These are phyloP conservation scores for Zosterops pallidus DNA, from an alignment of 2,113 vertebrate species.

Conservation along the genomic window DNA sequence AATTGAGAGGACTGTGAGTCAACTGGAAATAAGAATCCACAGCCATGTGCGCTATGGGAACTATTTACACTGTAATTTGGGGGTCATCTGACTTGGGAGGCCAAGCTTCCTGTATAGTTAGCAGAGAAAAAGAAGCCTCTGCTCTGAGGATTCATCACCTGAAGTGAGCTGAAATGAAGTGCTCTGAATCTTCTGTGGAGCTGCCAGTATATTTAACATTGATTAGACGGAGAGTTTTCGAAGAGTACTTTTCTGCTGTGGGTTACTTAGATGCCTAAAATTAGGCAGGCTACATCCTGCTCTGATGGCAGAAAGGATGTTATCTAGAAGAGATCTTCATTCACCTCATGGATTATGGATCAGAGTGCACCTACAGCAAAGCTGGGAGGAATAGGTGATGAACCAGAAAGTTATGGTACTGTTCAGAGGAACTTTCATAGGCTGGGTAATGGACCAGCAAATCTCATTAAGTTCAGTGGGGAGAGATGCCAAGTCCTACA, in stretches of 20 bases:
- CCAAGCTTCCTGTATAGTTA: not conserved
- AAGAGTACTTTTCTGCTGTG: not conserved
- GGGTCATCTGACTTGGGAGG: not conserved
- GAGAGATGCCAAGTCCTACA: not conserved
- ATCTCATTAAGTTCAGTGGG: not conserved
- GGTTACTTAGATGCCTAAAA: not conserved
- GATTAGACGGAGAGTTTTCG: not conserved
- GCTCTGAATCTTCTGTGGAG: not conserved
- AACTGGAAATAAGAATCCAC: not conserved
- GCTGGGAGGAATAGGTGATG: not conserved
- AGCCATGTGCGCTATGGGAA: not conserved
- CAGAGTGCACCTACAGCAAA: not conserved
- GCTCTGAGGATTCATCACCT: not conserved
- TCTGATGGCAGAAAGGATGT: not conserved
- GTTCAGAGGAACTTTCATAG: not conserved
- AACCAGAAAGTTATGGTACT: not conserved
- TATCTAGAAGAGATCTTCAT: not conserved
- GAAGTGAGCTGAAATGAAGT: not conserved
- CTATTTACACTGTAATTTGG: not conserved
- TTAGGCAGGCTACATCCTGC: not conserved
- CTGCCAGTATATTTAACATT: not conserved
- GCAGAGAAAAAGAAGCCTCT: not conserved
- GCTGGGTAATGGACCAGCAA: not conserved
- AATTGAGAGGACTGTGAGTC: not conserved
- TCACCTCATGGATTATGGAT: not conserved